Evolutionary conservation across 2,888 invertebrate genomes (phyloP), one percentile per base, ranked within the genome.

Genomic region (Lissocephala sabroskyi): DNA sequence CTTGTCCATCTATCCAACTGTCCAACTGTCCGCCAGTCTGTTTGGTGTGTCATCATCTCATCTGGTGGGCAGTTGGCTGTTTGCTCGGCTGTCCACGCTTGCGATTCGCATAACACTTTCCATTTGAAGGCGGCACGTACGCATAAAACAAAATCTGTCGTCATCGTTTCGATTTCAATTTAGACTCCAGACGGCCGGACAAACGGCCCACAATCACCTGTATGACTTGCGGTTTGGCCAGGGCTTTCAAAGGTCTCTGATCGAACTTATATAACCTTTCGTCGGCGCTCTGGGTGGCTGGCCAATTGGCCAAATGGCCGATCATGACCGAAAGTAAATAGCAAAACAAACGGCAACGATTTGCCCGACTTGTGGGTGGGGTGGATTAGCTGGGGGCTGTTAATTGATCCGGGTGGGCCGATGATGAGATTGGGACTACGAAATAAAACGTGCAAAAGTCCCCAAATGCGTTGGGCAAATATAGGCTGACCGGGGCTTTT

Each of bases 91-190:
- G 32, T 42, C 30, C 37, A 35, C 30, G 26, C 26, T 23, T 45
- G 35, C 45, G 50, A 54, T 52, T 54, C 56, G 65, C 76, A 68
- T 68, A 71, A 73, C 68, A 71, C 74, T 71, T 76, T 73, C 71
- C 63, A 63, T 76, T 71, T 59, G 52, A 54, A 66, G 2, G 19
- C 19, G 18, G 19, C 64, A 63, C 62, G 62, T 62, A 62, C 56
- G 43, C 59, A 23, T 30, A n/a, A n/a, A 10, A 30, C 4, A 7
- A n/a, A 49, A 41, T 1, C 16, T 14, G 13, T 18, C 40, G 16
- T 23, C n/a, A 14, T 26, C 37, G 14, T 39, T 30, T 30, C 30
- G n/a, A 30, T 11, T 30, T 30, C 30, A 10, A 9, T 11, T 30
- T 30, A 3, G 30, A 7, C 30, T 30, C 10, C n/a, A n/a, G 37